Percentiles rank a stretch among this genome's conserved stretches.
These are phyloP conservation scores for Drosophila tanythrix DNA, from an alignment of 2,888 invertebrate genomes.

Conservation along the genomic window DNA sequence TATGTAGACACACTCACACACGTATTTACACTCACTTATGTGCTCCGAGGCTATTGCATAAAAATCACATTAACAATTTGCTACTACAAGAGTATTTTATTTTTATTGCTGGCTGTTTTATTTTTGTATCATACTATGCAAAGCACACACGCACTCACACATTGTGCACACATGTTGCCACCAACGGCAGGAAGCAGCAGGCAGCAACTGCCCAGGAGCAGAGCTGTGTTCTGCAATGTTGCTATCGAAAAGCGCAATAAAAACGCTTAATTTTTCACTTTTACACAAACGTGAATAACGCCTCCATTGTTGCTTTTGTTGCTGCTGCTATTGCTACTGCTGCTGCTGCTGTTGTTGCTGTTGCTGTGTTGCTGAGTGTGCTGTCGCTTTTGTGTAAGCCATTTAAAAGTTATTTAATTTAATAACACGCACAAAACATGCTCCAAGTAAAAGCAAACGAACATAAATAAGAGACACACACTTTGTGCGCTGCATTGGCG, in stretches of 20 bases:
- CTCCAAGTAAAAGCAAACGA: constrained; percentile 65
- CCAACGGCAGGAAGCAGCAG: constrained; percentile 31
- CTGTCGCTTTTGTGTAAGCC: constrained; percentile 65
- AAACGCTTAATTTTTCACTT: constrained; percentile 81
- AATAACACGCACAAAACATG: constrained; percentile 75
- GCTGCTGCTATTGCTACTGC: constrained; percentile 10
- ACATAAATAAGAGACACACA: constrained; percentile 44
- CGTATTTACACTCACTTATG: constrained; percentile 1
- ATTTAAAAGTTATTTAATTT: constrained; percentile 81
- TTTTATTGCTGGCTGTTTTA: constrained; percentile 81
- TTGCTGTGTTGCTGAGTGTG: constrained; percentile 33
- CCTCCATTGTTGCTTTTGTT: constrained; percentile 30
- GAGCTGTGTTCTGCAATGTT: constrained; percentile 46
- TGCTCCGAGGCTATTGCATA: constrained; percentile 64
- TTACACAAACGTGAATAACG: constrained; percentile 65
- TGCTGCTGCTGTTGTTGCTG: constrained; percentile 1
- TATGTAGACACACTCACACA: constrained; percentile 20
- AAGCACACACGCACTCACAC: constrained; percentile 44
- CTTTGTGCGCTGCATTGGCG: constrained; percentile 13
- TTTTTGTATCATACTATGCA: constrained; percentile 75
- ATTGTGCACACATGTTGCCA: constrained; percentile 77
- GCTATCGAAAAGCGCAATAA: constrained; percentile 75
- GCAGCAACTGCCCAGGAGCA: constrained; percentile 26
- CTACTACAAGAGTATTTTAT: constrained; percentile 80
- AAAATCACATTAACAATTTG: constrained; percentile 82